Base-by-base conservation (phyloP, 1,140 invertebrate genomes). In the Trichogramma pretiosum region DNA sequence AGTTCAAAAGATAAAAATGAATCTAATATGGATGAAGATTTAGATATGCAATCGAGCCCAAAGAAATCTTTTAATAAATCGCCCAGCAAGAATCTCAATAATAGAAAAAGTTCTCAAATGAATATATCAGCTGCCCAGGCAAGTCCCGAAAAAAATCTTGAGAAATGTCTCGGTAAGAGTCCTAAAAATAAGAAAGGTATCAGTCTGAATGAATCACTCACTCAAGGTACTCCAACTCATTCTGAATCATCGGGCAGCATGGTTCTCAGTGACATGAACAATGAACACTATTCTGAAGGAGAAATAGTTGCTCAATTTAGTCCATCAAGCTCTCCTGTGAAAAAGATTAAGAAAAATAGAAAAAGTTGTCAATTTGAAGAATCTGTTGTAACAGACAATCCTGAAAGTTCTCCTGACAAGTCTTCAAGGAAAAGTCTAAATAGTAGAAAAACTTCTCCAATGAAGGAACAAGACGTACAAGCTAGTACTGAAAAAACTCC, bases 381-480 rank as follows among this genome's bases (percentile, higher is more conserved):
- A 24, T 34, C 33, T 23, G 13, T 46, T 18, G n/a, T 11, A 0
- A 48, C 48, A 46, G n/a, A 14, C 9, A 40, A 56, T 4, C 33
- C 11, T 14, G n/a, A 18, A 21, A 23, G 26, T 24, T 18, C n/a
- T 5, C 13, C 23, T 23, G 17, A 32, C 11, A 37, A 41, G 43
- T 41, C 30, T 17, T 13, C 35, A 11, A 37, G 32, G 22, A 26
- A 30, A 32, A 43, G 19, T 44, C 2, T 19, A 14, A 28, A 5
- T 2, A 26, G 18, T 7, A 11, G 3, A 28, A 24, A 40, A 24
- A n/a, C n/a, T n/a, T n/a, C n/a, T n/a, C n/a, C n/a, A n/a, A n/a
- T n/a, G n/a, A n/a, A n/a, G n/a, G n/a, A n/a, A n/a, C n/a, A n/a
- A n/a, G n/a, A n/a, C n/a, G n/a, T n/a, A n/a, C n/a, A n/a, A n/a